A percentile compares a stretch with the other conserved stretches of the same genome.
Evolutionary conservation across 2,797 vertebrate genomes (phyloP).

Genomic region (Manis javanica): DNA sequence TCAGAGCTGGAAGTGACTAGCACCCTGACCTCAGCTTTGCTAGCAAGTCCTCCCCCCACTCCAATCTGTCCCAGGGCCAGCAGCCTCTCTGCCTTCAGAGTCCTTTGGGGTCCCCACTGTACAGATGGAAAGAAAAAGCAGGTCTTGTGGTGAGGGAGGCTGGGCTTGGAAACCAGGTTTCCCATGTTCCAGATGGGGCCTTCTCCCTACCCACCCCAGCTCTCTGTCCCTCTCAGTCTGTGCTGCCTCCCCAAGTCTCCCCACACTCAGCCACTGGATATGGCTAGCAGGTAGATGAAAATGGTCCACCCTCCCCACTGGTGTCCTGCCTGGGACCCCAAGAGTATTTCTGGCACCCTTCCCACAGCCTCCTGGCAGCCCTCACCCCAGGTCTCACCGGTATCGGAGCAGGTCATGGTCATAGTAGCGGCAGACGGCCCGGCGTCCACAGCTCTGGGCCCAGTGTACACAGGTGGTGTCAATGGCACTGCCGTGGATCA

Average conservation of each 20-base stretch:
- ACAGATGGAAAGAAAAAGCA: neutral
- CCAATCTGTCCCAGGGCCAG: neutral
- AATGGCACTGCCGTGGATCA: constrained; percentile 93
- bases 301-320: neutral
- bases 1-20: neutral
- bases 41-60: neutral
- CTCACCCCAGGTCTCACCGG: constrained; percentile 84
- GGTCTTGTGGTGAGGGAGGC: neutral
- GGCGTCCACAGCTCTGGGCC: constrained; percentile 89
- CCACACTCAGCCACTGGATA: neutral
- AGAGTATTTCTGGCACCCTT: neutral
- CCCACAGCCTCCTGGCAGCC: neutral
- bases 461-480: constrained; percentile 93
- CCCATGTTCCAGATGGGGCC: neutral
- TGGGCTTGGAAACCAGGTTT: neutral
- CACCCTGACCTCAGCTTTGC: neutral
- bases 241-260: neutral
- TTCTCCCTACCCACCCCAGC: neutral
- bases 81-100: neutral
- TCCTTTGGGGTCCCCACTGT: neutral
- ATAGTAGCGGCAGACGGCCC: constrained; percentile 93
- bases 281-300: neutral
- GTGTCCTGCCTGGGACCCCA: neutral
- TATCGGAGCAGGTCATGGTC: constrained; percentile 90
- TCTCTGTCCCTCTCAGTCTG: neutral